Percentiles rank a stretch among this genome's conserved stretches.
phyloP scores from a whole-genome alignment of 1,140 invertebrate genomes.

The Leptonema lineaticorne region DNA sequence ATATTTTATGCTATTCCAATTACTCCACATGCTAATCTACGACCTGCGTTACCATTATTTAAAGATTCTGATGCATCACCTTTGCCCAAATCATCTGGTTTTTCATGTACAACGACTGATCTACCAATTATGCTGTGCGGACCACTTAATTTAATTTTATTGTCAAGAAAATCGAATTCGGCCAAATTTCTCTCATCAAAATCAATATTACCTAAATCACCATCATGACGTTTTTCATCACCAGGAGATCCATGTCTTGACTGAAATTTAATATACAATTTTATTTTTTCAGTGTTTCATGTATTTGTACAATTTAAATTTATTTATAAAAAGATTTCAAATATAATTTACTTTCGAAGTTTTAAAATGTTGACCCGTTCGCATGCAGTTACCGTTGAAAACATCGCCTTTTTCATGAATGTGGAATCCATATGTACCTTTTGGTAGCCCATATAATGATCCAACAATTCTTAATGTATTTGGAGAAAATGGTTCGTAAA shows the following conservation, averaged over 20 bases:
- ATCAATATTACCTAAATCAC: constrained; percentile 85
- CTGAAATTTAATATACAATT: constrained; percentile 57
- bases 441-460: constrained; percentile 67
- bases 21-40: constrained; percentile 76
- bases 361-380: constrained; percentile 78
- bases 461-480: too few relatives aligned
- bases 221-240: constrained; percentile 76
- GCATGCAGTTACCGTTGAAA: constrained; percentile 65
- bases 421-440: constrained; percentile 82
- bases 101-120: constrained; percentile 73
- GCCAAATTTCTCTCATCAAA: constrained; percentile 63
- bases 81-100: constrained; percentile 75
- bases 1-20: too few relatives aligned
- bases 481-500: too few relatives aligned
- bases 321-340: too few relatives aligned
- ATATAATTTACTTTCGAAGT: constrained; percentile 56
- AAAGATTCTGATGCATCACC: constrained; percentile 67
- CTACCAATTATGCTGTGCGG: constrained; percentile 73
- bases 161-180: constrained; percentile 64
- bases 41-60: constrained; percentile 81
- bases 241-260: constrained; percentile 70
- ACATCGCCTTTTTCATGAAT: constrained; percentile 87
- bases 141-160: constrained; percentile 63
- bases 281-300: too few relatives aligned
- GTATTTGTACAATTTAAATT: too few relatives aligned